These are phyloP conservation scores for Antitype chi DNA, from an alignment of 2,888 invertebrate genomes.

Conservation along the genomic window DNA sequence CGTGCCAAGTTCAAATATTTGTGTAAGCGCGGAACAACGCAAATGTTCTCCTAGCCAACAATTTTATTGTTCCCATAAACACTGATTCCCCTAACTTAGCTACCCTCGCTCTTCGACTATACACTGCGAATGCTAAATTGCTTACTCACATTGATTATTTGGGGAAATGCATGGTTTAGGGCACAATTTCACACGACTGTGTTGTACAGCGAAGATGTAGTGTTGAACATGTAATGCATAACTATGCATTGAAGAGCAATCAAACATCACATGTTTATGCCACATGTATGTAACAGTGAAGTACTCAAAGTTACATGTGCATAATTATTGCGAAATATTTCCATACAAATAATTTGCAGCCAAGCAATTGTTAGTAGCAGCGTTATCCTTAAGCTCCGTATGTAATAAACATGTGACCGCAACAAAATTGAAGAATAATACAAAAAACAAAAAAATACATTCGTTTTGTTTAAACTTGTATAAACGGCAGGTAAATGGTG, in stretches of 20 bases:
- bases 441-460: background rate
- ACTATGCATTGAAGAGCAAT: conserved; percentile 9
- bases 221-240: no score
- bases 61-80: conserved; percentile 82
- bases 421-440: conserved; percentile 8
- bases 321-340: conserved; percentile 22
- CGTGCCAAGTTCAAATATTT: conserved; percentile 67
- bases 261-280: background rate
- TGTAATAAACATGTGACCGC: conserved; percentile 44
- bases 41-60: conserved; percentile 77
- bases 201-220: background rate
- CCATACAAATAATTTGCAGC: conserved; percentile 13
- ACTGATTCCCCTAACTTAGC: conserved; percentile 71
- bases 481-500: conserved; percentile 26
- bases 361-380: conserved; percentile 18
- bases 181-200: background rate
- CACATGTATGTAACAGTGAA: background rate
- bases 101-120: conserved; percentile 72
- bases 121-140: conserved; percentile 78
- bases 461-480: conserved; percentile 10
- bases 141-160: conserved; percentile 75
- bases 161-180: conserved; percentile 35
- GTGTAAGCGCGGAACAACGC: conserved; percentile 56
- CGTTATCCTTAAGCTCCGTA: conserved; percentile 32
- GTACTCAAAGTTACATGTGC: conserved; percentile 15